Evolutionary conservation across 2,113 vertebrate genomes (phyloP).

Genomic region (Chaenocephalus aceratus): DNA sequence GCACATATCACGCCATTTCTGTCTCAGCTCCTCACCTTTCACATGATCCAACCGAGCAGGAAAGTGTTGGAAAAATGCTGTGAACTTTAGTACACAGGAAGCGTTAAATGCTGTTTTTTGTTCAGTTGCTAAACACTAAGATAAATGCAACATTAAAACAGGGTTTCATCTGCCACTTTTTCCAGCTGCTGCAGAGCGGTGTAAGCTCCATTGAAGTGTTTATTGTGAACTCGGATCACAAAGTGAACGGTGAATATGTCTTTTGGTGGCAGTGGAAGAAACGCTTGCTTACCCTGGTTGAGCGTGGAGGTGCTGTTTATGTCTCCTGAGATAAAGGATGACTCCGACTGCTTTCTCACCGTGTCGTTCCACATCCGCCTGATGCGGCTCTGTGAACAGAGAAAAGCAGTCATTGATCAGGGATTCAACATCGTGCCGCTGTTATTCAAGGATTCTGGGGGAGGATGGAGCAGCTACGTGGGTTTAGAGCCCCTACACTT

Average conservation of each 20-base stretch:
- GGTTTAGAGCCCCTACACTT: constrained; percentile 30
- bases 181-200: constrained; percentile 58
- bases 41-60: constrained; percentile 6
- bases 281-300: constrained; percentile 94
- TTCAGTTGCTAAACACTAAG: constrained; percentile 38
- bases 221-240: constrained; percentile 62
- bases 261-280: constrained; percentile 41
- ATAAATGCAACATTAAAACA: constrained; percentile 47
- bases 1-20: constrained; percentile 43
- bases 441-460: constrained; percentile 39
- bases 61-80: constrained; percentile 15
- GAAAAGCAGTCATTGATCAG: constrained; percentile 70
- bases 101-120: constrained; percentile 38
- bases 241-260: constrained; percentile 56
- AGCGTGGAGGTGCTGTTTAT: constrained; percentile 99
- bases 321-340: constrained; percentile 99
- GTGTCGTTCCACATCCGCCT: constrained; percentile 99
- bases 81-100: constrained; percentile 40
- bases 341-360: constrained; percentile 99
- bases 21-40: constrained; percentile 10
- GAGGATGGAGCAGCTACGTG: constrained; percentile 38
- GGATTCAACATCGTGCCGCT: constrained; percentile 46
- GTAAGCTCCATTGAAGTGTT: constrained; percentile 71
- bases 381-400: constrained; percentile 93
- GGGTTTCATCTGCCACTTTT: constrained; percentile 19